phyloP scores from a whole-genome alignment of 2,113 vertebrate genomes.

The Morone chrysops region DNA sequence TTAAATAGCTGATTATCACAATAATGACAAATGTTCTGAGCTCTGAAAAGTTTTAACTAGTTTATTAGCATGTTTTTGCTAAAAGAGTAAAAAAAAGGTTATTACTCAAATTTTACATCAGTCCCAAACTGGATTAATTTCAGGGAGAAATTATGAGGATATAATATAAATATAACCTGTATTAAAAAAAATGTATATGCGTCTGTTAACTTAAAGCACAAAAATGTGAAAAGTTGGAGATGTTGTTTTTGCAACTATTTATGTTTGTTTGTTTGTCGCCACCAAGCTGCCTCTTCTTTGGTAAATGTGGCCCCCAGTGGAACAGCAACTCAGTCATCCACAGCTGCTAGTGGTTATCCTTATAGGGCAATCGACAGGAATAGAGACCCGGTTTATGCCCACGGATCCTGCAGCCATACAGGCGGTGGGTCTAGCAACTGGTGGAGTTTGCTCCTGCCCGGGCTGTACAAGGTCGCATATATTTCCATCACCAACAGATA shows the following conservation, averaged over 20 bases:
- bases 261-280: neutral
- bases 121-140: too few relatives aligned
- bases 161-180: too few relatives aligned
- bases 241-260: neutral
- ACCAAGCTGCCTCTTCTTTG: neutral
- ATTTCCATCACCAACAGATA: slow-evolving; percentile 11
- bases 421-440: fast-evolving
- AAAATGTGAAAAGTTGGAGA: too few relatives aligned
- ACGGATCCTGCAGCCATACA: neutral
- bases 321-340: slow-evolving; percentile 6
- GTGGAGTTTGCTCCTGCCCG: slow-evolving; percentile 21
- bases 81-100: too few relatives aligned
- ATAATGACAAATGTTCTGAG: too few relatives aligned
- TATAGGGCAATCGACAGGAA: neutral
- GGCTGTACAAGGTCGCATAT: neutral
- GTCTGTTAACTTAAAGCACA: too few relatives aligned
- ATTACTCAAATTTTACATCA: too few relatives aligned
- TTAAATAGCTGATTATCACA: too few relatives aligned
- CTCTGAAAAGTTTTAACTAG: too few relatives aligned
- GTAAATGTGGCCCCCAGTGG: neutral
- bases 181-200: too few relatives aligned
- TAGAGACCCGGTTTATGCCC: fast-evolving
- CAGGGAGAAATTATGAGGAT: too few relatives aligned
- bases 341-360: fast-evolving
- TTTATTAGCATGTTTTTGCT: too few relatives aligned